Evolutionary conservation across 2,888 invertebrate genomes (phyloP).

Genomic region (Atrina japonica): DNA sequence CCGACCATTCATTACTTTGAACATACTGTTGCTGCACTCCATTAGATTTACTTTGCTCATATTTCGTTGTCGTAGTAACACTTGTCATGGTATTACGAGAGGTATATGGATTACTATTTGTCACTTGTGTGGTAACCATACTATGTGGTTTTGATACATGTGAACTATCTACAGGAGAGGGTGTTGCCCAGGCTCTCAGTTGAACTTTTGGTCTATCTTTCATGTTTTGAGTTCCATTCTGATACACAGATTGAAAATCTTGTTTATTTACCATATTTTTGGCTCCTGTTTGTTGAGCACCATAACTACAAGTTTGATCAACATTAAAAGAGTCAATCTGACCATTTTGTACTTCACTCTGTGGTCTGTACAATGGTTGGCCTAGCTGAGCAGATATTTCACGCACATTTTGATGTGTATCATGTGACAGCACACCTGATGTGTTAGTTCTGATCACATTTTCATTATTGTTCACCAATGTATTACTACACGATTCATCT

Average conservation of each 20-base stretch:
- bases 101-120: conserved; percentile 55
- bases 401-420: conserved; percentile 27
- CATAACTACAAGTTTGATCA: conserved; percentile 9
- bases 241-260: conserved; percentile 18
- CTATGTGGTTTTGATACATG: conserved; percentile 38
- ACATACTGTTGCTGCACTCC: conserved; percentile 16
- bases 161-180: conserved; percentile 57
- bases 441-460: conserved; percentile 15
- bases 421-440: conserved; percentile 3
- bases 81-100: conserved; percentile 52
- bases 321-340: conserved; percentile 43
- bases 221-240: background rate
- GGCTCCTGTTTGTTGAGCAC: background rate
- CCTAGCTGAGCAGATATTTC: conserved; percentile 17
- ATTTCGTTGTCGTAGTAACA: conserved; percentile 51
- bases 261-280: background rate
- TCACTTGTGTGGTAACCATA: conserved; percentile 18
- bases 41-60: conserved; percentile 33
- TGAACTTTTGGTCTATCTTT: conserved; percentile 58
- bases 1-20: conserved; percentile 30
- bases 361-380: background rate
- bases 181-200: conserved; percentile 66
- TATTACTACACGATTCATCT: background rate
- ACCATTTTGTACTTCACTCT: conserved; percentile 13
- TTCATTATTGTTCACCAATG: background rate